Percentiles rank a stretch among this genome's conserved stretches.
Evolutionary conservation across 2,797 vertebrate species (phyloP).

Genomic region (Karalla daura): DNA sequence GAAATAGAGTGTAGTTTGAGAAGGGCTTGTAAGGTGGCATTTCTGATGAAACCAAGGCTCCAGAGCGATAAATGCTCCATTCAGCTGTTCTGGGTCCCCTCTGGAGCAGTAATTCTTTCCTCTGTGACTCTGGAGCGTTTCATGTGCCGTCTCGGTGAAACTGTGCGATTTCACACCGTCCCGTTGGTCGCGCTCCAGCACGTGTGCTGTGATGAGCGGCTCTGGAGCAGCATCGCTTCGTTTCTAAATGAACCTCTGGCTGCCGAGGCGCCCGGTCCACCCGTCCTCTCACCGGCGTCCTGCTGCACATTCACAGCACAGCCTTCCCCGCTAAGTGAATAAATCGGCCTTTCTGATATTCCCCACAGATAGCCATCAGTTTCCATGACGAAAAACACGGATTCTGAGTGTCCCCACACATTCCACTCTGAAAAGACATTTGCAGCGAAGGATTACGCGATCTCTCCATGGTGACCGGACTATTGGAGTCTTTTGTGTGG

Average conservation of each 20-base stretch:
- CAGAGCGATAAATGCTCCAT: too few relatives aligned
- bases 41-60: too few relatives aligned
- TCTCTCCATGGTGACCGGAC: neutral
- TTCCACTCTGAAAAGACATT: conserved; percentile 7
- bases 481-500: conserved; percentile 5
- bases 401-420: neutral
- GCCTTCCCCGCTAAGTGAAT: conserved; percentile 1
- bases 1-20: too few relatives aligned
- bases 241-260: neutral
- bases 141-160: neutral
- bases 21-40: too few relatives aligned
- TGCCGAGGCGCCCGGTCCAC: conserved; percentile 2
- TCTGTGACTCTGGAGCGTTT: neutral
- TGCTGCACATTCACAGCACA: conserved; percentile 3
- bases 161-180: neutral
- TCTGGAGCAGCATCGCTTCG: conserved; percentile 1
- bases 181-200: neutral
- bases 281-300: conserved; percentile 6
- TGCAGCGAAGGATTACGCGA: neutral
- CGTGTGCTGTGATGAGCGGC: neutral
- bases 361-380: neutral
- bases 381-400: conserved; percentile 2
- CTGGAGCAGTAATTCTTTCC: neutral
- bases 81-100: neutral
- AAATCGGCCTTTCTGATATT: conserved; percentile 16